Base-by-base conservation (phyloP, 2,888 invertebrate genomes). In the Yponomeuta cagnagella region DNA sequence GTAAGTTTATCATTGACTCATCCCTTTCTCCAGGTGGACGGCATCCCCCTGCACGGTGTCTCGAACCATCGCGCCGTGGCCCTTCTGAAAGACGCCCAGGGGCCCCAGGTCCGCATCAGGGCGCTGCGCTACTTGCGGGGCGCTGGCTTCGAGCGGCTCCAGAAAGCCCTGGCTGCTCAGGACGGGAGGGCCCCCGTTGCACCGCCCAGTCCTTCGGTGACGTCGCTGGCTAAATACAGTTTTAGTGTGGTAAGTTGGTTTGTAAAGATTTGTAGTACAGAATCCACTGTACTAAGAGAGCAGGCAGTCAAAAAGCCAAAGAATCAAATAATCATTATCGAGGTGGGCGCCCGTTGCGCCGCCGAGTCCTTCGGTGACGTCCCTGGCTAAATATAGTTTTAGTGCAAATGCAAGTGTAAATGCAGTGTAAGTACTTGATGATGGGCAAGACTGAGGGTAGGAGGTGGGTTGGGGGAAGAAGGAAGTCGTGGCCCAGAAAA, bases 41-140 rank as follows among this genome's bases (percentile, higher is more conserved):
- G 96, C 0, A 95, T 95, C 73, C 94, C 96, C 1, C 90, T 98
- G 69, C 95, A 97, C 77, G 97, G 97, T 63, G 96, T 97, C 80
- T 96, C 96, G 9, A 98, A 98, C 70, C 98, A 98, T 80, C 96
- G 97, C 77, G 98, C 98, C 0, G 98, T 98, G 2, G 97, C 98
- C 76, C 94, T 97, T 69, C 89, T 98, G 30, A 92, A 97, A 48
- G 96, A 96, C 76, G 97, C 98, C 0, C 89, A 86, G 15, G 97
- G 97, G 0, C 89, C 90, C 0, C 77, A 84, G 1, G 92, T 92
- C 12, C 79, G 84, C 31, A 75, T 92, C 66, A 91, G 89, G 74
- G 91, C 90, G 43, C 76, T 91, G 63, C 86, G 91, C 90, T 91
- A 97, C 84, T 93, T 97, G 30, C 94, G 97, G 71, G 98, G 97